phyloP scores from a whole-genome alignment of 2,888 invertebrate species.

The Amphimallon solstitiale region DNA sequence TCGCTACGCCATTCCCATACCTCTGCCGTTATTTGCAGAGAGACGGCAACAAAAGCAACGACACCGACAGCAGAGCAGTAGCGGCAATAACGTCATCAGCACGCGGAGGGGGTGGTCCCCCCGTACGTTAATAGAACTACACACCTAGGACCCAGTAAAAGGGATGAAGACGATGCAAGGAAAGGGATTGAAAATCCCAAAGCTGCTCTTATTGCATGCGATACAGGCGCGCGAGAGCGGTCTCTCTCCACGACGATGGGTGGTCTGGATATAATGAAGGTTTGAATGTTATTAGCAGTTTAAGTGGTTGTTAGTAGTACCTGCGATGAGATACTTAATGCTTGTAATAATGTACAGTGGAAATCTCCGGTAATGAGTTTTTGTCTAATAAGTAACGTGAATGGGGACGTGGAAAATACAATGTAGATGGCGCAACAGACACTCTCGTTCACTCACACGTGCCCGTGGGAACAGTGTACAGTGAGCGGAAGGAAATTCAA shows the following conservation, averaged over 20 bases:
- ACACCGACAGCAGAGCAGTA: no score
- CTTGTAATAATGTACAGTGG: constrained; percentile 32
- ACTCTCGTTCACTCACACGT: no score
- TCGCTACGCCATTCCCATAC: background rate
- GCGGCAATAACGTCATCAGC: no score
- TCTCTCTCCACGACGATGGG: background rate
- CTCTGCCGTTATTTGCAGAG: background rate
- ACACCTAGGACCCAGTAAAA: no score
- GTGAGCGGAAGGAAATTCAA: no score
- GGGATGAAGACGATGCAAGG: background rate
- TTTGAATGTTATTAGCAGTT: constrained; percentile 31
- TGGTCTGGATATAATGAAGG: constrained; percentile 6
- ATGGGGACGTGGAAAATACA: no score
- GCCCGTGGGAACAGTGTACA: no score
- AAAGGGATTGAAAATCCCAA: constrained; percentile 19
- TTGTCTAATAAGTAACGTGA: constrained; percentile 39
- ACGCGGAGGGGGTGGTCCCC: background rate
- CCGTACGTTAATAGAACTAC: constrained; percentile 5
- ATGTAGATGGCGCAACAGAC: no score
- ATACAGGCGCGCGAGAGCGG: constrained; percentile 1
- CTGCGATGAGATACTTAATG: constrained; percentile 30
- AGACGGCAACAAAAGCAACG: no score
- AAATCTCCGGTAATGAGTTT: constrained; percentile 43
- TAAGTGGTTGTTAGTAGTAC: constrained; percentile 20
- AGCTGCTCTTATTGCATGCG: constrained; percentile 2